phyloP scores from a whole-genome alignment of 2,888 invertebrate species.

The Drosophila lutescens region DNA sequence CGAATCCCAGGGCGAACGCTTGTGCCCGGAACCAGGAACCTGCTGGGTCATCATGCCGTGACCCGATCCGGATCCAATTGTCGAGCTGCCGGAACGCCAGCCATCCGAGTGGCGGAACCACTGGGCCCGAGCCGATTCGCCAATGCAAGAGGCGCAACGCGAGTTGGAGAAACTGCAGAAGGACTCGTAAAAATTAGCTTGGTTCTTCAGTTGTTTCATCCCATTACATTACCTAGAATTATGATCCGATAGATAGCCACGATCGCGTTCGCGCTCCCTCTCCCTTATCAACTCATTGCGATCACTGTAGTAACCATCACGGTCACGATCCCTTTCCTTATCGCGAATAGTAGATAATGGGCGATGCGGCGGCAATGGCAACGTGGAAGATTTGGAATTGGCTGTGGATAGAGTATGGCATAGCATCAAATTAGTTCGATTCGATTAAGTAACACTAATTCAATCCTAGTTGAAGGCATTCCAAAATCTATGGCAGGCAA shows the following conservation, averaged over 20 bases:
- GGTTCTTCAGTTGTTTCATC: rapidly evolving
- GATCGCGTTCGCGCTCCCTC: constrained; percentile 90
- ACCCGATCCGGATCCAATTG: constrained; percentile 87
- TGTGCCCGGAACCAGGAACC: constrained; percentile 85
- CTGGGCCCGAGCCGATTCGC: constrained; percentile 94
- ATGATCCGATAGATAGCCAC: constrained; percentile 91
- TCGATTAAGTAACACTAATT: background rate
- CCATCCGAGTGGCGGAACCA: constrained; percentile 96
- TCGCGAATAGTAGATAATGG: constrained; percentile 85
- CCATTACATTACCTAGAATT: constrained; percentile 87
- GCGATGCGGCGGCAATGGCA: constrained; percentile 91
- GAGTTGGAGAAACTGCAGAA: constrained; percentile 85
- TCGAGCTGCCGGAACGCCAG: constrained; percentile 91
- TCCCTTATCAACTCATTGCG: constrained; percentile 92
- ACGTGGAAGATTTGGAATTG: constrained; percentile 92
- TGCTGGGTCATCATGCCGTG: constrained; percentile 85
- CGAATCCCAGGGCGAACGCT: constrained; percentile 94
- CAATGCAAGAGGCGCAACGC: constrained; percentile 93
- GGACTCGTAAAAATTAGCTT: background rate
- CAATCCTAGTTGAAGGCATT: constrained; percentile 24
- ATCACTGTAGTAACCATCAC: constrained; percentile 95
- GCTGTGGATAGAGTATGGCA: constrained; percentile 81
- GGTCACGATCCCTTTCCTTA: constrained; percentile 87
- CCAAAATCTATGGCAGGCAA: constrained; percentile 41
- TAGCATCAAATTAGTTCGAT: background rate